Base-by-base conservation (phyloP, 2,113 vertebrate genomes). In the Oreotrochilus melanogaster region DNA sequence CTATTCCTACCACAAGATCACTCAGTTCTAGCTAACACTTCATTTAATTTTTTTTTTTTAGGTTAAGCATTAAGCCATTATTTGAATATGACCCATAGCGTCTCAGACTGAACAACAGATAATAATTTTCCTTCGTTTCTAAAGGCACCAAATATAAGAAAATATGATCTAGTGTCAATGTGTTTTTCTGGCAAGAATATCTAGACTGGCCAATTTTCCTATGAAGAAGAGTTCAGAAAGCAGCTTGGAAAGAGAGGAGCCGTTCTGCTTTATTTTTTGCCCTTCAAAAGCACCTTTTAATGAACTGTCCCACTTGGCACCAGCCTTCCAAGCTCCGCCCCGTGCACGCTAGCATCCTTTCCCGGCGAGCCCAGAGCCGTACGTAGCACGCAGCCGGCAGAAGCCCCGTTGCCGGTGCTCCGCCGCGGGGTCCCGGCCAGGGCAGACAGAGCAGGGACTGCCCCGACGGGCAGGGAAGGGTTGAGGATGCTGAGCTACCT, bases 71-170 rank as follows among this genome's bases (percentile, higher is more conserved):
- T 31, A 86, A 93, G 51, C 25, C 45, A 81, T 57, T 50, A 7
- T 78, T 78, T 43, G 39, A 19, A 4, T 33, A 57, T 54, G 50
- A 91, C 54, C 18, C 33, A 50, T 2, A 66, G 15, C 8, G 45
- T 37, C 31, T 86, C 22, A 43, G 31, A 80, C 33, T 6, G 42
- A 80, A 84, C 4, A 58, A 50, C 35, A 65, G 54, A 43, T 12
- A 0, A 30, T 70, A 0, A 30, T 70, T 70, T 58, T 66, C 64
- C 47, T 62, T 74, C 1, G 0, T 73, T 61, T 72, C 53, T 53
- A 85, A 85, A 75, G 33, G 19, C 35, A 75, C 11, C 24, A 67
- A 12, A 64, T 30, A 35, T 0, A 72, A 92, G 45, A 72, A 71
- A 75, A 60, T 10, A 42, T 0, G 6, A 64, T 33, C 35, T 58